Base-by-base conservation (phyloP, 2,888 invertebrate genomes). In the Pammene fasciana region DNA sequence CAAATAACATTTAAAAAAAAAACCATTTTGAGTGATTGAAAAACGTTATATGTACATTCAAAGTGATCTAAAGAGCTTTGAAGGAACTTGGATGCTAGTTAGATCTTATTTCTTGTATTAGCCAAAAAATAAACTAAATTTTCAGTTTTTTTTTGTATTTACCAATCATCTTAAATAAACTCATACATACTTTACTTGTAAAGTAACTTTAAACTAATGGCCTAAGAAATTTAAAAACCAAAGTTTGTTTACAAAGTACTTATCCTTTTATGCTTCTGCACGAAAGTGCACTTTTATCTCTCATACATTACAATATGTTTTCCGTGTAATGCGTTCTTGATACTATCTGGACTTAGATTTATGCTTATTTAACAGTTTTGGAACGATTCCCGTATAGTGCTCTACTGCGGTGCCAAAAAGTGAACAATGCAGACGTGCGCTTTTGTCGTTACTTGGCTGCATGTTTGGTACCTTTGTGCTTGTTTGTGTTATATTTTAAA, bases 331-430 rank as follows among this genome's bases (percentile, higher is more conserved):
- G 68, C 62, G 16, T 56, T 64, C 43, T 68, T 68, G 68, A 64
- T 68, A 43, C 48, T 68, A 68, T 68, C 68, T 56, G 43, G 43
- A 57, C 50, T 38, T 64, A 59, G 59, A 50, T 67, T 67, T 67
- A 62, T 68, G 65, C 46, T 38, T 67, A 60, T 70, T 66, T 70
- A 72, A 71, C 70, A 72, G 72, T 72, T 73, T 77, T 82, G 81
- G 78, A 79, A 78, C 75, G 72, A 67, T 75, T 81, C 81, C 80
- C 80, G 72, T 72, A 76, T 67, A 72, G 75, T 46, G 62, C 76
- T 77, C 76, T 76, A 73, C 72, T 73, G 73, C 74, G 76, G 80
- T 85, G 86, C 86, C 86, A 87, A 86, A 82, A 81, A 77, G 76
- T 76, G 74, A 82, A 87, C 86, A 87, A 87, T 81, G 83, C 77